Base-by-base conservation (phyloP, 2,113 vertebrate genomes). In the Festucalex cinctus region DNA sequence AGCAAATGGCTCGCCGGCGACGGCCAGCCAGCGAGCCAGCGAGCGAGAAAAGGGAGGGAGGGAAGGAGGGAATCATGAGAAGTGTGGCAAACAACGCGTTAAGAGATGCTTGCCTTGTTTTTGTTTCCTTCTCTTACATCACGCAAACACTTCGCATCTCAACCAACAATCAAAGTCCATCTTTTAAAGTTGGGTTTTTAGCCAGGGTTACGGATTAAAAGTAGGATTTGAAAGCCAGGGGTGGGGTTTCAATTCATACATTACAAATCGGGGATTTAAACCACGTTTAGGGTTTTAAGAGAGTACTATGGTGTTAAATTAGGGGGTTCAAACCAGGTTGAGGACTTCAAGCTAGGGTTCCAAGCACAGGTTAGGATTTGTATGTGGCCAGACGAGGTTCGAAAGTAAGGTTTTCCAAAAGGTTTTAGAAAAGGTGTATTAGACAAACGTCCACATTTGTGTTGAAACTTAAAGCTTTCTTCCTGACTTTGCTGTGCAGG, bases 1-100 rank as follows among this genome's bases (percentile, higher is more conserved):
- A 87, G 88, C 89, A 71, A 91, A 76, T 73, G 78, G 77, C 80
- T 63, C 41, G 82, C 59, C 17, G 39, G 20, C n/a, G 39, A 24
- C 14, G 20, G 19, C 26, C 24, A 64, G 65, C 44, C n/a, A 17
- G 68, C 28, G 63, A 44, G 43, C 14, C 16, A 51, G 61, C 10
- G 46, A 64, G 58, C 41, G 63, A 32, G 65, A 13, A 35, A 60
- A 14, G 9, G 53, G 19, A 10, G 46, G 19, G 19, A 48, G 19
- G 17, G 20, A 49, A 9, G 46, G 46, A 60, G 39, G 9, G 44
- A 49, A 75, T 70, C 46, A 66, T 65, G 79, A 72, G 72, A 69
- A 36, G 65, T 63, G 70, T 57, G 57, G 58, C 24, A 54, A 26
- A 46, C 24, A 10, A 49, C 41, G 32, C 4, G n/a, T 43, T 58